These are phyloP conservation scores for Noctilio leporinus DNA, from an alignment of 2,113 vertebrate species.

Conservation along the genomic window DNA sequence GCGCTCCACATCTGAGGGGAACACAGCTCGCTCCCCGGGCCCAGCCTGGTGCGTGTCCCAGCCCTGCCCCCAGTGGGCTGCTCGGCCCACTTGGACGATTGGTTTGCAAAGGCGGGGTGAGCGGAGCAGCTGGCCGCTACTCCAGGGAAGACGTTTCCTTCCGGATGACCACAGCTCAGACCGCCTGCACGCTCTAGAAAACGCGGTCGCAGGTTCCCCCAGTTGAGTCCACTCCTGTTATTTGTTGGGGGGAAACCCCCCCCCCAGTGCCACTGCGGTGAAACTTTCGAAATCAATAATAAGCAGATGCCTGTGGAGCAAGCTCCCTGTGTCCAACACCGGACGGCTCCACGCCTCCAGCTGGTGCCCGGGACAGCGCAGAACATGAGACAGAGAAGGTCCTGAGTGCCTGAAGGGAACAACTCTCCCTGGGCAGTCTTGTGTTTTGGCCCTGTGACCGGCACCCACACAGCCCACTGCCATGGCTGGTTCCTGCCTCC, in stretches of 20 bases:
- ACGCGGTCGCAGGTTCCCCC: neutral
- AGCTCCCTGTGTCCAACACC: accelerated
- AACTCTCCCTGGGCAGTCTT: neutral
- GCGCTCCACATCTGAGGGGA: accelerated
- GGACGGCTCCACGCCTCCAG: accelerated
- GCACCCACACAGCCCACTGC: neutral
- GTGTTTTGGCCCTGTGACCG: neutral
- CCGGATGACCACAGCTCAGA: accelerated
- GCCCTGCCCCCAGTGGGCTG: neutral
- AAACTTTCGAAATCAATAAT: neutral
- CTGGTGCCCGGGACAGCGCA: accelerated
- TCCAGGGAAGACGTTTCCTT: neutral
- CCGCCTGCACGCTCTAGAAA: neutral
- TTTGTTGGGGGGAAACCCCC: neutral
- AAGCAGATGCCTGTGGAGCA: neutral
- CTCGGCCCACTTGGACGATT: neutral
- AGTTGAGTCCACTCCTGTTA: accelerated
- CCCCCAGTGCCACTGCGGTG: neutral
- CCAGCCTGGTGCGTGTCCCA: neutral
- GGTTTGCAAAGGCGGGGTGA: neutral
- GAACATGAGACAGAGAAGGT: too few relatives aligned
- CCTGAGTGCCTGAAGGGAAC: neutral
- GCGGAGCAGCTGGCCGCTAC: accelerated
- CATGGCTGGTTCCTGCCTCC: neutral
- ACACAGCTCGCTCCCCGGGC: accelerated